These are phyloP conservation scores for Falco punctatus DNA, from an alignment of 2,113 vertebrate genomes.

Conservation along the genomic window DNA sequence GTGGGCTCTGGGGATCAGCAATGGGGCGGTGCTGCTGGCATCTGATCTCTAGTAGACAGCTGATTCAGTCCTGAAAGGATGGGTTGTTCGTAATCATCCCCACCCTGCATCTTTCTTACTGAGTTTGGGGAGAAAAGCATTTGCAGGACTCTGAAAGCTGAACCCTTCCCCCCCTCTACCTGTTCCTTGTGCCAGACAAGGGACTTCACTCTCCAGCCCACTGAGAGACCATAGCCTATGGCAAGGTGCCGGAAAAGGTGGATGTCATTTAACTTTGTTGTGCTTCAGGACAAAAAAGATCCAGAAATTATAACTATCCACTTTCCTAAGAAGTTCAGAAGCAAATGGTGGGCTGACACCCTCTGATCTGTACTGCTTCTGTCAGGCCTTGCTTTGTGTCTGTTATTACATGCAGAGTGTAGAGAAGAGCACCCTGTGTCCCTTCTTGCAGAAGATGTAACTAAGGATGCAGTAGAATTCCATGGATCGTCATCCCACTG, in stretches of 20 bases:
- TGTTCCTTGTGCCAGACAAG: neutral
- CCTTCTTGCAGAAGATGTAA: neutral
- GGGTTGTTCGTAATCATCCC: neutral
- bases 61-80: constrained; percentile 1
- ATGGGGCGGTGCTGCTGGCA: neutral
- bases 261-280: neutral
- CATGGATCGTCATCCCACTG: neutral
- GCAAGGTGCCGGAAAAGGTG: neutral
- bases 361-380: neutral
- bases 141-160: neutral
- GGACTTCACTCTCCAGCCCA: neutral
- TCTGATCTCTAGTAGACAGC: neutral
- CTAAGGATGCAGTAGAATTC: neutral
- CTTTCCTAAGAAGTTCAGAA: neutral
- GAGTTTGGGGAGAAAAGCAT: neutral
- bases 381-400: neutral
- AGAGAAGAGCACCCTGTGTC: neutral
- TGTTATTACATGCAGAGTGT: neutral
- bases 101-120: neutral
- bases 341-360: neutral
- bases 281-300: neutral
- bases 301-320: neutral
- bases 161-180: neutral
- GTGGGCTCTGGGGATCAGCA: neutral
- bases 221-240: neutral